Evolutionary conservation across 2,113 vertebrate genomes (phyloP).

Genomic region (Psettodes erumei): DNA sequence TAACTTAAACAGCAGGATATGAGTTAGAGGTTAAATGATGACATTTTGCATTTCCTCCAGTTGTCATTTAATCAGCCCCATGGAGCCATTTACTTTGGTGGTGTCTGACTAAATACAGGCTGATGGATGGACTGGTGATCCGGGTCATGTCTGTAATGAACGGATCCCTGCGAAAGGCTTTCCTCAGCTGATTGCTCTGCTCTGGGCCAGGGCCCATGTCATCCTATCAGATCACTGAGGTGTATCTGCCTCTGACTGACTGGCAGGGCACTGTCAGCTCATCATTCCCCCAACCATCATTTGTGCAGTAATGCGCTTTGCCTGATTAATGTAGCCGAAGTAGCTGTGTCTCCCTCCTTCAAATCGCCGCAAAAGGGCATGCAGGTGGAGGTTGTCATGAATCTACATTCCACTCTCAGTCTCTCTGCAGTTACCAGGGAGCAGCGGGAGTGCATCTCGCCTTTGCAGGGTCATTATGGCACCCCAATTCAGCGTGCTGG

Average conservation of each 20-base stretch:
- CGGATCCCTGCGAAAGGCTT: slow-evolving; percentile 29
- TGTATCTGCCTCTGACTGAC: slow-evolving; percentile 44
- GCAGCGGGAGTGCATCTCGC: slow-evolving; percentile 56
- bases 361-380: slow-evolving; percentile 59
- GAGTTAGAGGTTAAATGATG: slow-evolving; percentile 66
- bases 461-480: slow-evolving; percentile 63
- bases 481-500: slow-evolving; percentile 47
- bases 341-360: slow-evolving; percentile 50
- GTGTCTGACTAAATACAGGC: slow-evolving; percentile 60
- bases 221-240: slow-evolving; percentile 51
- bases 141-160: slow-evolving; percentile 62
- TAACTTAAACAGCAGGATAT: slow-evolving; percentile 62
- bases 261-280: slow-evolving; percentile 50
- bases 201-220: slow-evolving; percentile 30
- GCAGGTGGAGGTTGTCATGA: slow-evolving; percentile 28
- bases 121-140: slow-evolving; percentile 64
- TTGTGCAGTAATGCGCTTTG: slow-evolving; percentile 44
- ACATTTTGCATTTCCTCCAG: slow-evolving; percentile 54
- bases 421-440: slow-evolving; percentile 67
- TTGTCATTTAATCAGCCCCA: slow-evolving; percentile 56
- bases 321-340: slow-evolving; percentile 63
- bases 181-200: slow-evolving; percentile 45
- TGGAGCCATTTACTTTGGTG: slow-evolving; percentile 53
- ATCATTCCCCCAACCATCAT: slow-evolving; percentile 31
- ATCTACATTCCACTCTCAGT: slow-evolving; percentile 47